A percentile compares a stretch with the other conserved stretches of the same genome.
phyloP scores from a whole-genome alignment of 2,113 vertebrate genomes.

The Campylomormyrus tamandua region DNA sequence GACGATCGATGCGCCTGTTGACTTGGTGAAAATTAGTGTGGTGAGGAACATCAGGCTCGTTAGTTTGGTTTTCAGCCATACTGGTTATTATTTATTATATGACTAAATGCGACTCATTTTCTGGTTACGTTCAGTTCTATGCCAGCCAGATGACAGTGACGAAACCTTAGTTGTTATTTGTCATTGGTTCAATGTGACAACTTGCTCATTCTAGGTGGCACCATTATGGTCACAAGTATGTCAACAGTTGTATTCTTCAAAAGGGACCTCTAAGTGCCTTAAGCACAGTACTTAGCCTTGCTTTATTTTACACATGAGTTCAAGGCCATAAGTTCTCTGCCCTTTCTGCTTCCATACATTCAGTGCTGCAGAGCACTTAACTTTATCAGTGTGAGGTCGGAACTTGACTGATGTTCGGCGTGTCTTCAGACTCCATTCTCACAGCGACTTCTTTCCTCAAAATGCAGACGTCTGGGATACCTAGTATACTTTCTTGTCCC shows the following conservation, averaged over 20 bases:
- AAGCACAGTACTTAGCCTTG: background rate
- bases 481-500: slow-evolving; percentile 20
- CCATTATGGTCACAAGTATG: background rate
- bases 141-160: background rate
- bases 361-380: background rate
- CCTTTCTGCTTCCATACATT: background rate
- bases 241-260: background rate
- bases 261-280: background rate
- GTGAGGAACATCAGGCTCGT: background rate
- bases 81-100: background rate
- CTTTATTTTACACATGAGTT: background rate
- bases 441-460: background rate
- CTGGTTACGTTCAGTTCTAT: background rate
- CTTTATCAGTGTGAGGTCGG: background rate
- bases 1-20: background rate
- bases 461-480: slow-evolving; percentile 19
- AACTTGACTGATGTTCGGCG: slow-evolving; percentile 9
- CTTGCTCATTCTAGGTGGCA: background rate
- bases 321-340: background rate
- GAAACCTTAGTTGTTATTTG: background rate
- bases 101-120: background rate
- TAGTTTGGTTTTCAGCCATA: background rate
- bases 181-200: background rate
- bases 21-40: background rate
- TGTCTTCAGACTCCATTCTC: background rate